phyloP scores from a whole-genome alignment of 2,888 invertebrate species.

The Halictus ligatus region DNA sequence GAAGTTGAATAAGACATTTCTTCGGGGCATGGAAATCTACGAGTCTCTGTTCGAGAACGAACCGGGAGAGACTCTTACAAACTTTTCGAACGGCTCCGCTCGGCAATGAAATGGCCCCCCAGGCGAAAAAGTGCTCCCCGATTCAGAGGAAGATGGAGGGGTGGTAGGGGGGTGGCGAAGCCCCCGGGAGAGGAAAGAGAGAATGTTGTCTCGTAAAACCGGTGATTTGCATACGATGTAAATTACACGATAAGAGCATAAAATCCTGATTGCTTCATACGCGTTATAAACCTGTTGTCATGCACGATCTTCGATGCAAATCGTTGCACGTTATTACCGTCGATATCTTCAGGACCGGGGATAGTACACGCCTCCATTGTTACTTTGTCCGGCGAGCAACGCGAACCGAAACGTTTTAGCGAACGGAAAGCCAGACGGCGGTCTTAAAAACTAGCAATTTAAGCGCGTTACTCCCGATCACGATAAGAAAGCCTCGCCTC shows the following conservation, averaged over 20 bases:
- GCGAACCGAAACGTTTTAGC: conserved; percentile 19
- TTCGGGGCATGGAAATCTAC: not conserved
- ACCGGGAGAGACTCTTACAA: conserved; percentile 32
- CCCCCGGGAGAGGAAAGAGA: conserved; percentile 45
- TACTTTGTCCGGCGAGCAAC: conserved; percentile 42
- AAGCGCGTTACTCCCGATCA: conserved; percentile 2
- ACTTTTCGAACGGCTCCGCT: conserved; percentile 12
- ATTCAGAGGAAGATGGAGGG: not conserved
- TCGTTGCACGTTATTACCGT: conserved; percentile 66
- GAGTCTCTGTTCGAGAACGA: conserved; percentile 7
- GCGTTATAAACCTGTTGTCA: conserved; percentile 73
- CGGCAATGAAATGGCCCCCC: conserved; percentile 18
- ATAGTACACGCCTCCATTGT: conserved; percentile 41
- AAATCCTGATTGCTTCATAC: conserved; percentile 75
- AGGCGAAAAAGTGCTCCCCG: conserved; percentile 41
- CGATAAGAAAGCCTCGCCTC: conserved; percentile 23
- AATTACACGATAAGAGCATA: conserved; percentile 77
- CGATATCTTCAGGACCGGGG: conserved; percentile 48
- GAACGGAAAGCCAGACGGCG: conserved; percentile 21
- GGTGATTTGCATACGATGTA: conserved; percentile 78
- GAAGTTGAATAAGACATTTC: not conserved
- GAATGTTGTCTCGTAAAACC: conserved; percentile 71
- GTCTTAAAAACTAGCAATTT: conserved; percentile 28
- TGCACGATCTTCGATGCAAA: conserved; percentile 74
- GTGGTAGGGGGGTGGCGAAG: not conserved